Conservation (phyloP, 2,888 invertebrate species). For the Calliphora vomitoria region DNA sequence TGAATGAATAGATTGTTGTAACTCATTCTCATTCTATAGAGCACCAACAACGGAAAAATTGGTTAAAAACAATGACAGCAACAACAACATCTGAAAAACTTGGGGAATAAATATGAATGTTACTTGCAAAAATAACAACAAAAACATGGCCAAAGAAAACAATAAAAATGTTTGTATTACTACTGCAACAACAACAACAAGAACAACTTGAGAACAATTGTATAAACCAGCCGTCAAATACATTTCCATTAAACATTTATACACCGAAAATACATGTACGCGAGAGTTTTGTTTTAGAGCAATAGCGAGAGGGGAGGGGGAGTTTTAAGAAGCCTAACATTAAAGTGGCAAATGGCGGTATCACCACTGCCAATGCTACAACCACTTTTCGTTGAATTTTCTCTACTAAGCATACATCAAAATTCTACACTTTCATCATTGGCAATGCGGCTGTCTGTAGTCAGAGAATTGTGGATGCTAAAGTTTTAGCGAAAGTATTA, state of each 20-base stretch:
- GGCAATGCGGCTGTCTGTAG: neutral
- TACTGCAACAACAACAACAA: slow-evolving; percentile 35
- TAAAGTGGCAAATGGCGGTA: slow-evolving; percentile 31
- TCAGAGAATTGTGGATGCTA: slow-evolving; percentile 9
- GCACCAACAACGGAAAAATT: slow-evolving; percentile 41
- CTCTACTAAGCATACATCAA: slow-evolving; percentile 31
- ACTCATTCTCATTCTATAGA: slow-evolving; percentile 55
- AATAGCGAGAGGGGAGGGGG: neutral
- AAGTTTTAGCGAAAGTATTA: neutral
- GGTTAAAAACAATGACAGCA: slow-evolving; percentile 45
- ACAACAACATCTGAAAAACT: neutral
- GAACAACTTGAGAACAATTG: slow-evolving; percentile 69
- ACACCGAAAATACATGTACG: slow-evolving; percentile 10
- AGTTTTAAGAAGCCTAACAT: neutral
- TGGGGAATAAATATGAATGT: slow-evolving; percentile 46
- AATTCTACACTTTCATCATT: slow-evolving; percentile 29
- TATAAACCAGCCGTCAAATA: slow-evolving; percentile 82
- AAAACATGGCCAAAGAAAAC: slow-evolving; percentile 34
- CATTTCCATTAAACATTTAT: slow-evolving; percentile 80
- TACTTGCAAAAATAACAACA: slow-evolving; percentile 52
- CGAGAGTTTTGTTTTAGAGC: neutral
- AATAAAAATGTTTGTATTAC: slow-evolving; percentile 66
- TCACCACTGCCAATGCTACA: neutral
- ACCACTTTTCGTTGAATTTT: neutral
- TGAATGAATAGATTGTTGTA: slow-evolving; percentile 57